Conservation (phyloP, 1,140 invertebrate species). For the Drosophila kohkoa region DNA sequence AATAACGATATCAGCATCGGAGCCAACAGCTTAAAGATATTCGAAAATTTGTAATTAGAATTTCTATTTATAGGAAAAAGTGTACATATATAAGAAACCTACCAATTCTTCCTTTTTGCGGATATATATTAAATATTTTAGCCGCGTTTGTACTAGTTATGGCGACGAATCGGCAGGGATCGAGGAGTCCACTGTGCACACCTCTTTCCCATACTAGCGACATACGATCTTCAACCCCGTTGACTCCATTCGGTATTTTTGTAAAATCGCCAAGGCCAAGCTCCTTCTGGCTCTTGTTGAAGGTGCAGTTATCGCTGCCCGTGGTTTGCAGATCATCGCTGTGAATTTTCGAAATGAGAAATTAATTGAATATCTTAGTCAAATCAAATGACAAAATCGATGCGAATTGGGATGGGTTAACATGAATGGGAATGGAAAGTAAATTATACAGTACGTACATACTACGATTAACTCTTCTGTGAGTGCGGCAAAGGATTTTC, state of each 20-base stretch:
- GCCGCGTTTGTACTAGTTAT: constrained; percentile 98
- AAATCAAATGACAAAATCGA: too few relatives aligned
- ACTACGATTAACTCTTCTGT: too few relatives aligned
- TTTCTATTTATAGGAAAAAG: too few relatives aligned
- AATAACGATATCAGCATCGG: constrained; percentile 98
- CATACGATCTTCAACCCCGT: constrained; percentile 99
- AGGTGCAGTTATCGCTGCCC: constrained; percentile 99
- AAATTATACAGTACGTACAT: too few relatives aligned
- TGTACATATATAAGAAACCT: not conserved
- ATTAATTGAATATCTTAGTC: too few relatives aligned
- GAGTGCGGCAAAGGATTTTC: constrained; percentile 87
- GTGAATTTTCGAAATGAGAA: not conserved
- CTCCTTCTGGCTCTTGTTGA: constrained; percentile 96
- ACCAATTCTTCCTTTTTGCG: constrained; percentile 96
- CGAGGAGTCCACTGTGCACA: constrained; percentile 95
- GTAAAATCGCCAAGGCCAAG: constrained; percentile 96
- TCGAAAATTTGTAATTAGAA: too few relatives aligned
- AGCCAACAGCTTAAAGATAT: constrained; percentile 88
- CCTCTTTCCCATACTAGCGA: constrained; percentile 99
- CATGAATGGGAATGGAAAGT: not conserved
- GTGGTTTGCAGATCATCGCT: constrained; percentile 96
- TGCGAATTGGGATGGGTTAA: not conserved
- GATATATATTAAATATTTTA: constrained; percentile 99
- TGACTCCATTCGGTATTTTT: constrained; percentile 99
- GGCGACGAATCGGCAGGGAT: constrained; percentile 97